These are phyloP conservation scores for Nothoprocta perdicaria DNA, from an alignment of 2,113 vertebrate species.

Conservation along the genomic window DNA sequence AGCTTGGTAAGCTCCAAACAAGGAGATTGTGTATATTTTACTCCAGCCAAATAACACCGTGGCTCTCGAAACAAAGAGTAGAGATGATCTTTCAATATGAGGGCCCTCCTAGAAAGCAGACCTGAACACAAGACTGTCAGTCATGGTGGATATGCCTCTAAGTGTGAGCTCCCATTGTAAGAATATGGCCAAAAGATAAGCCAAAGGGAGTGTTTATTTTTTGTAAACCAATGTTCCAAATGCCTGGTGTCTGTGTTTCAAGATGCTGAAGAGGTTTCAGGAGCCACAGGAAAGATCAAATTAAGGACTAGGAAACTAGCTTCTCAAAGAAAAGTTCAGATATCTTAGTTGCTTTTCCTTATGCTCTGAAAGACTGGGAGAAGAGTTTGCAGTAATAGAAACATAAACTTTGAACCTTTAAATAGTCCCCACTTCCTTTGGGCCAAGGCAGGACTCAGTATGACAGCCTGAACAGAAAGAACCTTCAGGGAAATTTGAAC, in stretches of 20 bases:
- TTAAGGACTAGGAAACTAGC: neutral
- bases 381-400: neutral
- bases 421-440: neutral
- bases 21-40: neutral
- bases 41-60: neutral
- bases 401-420: neutral
- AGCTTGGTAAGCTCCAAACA: neutral
- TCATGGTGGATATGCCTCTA: neutral
- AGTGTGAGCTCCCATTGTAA: neutral
- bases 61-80: neutral
- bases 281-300: neutral
- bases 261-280: neutral
- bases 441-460: neutral
- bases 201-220: neutral
- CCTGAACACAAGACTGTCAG: neutral
- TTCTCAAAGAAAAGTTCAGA: neutral
- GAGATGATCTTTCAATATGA: neutral
- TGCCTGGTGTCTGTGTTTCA: neutral
- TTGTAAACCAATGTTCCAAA: neutral
- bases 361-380: rapidly evolving
- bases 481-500: neutral
- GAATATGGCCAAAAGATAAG: neutral
- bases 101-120: neutral
- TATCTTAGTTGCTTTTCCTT: neutral
- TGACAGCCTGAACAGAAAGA: neutral